A percentile compares a stretch with the other conserved stretches of the same genome.
Conservation (phyloP, 2,888 invertebrate species). For the Aphidius colemani region DNA sequence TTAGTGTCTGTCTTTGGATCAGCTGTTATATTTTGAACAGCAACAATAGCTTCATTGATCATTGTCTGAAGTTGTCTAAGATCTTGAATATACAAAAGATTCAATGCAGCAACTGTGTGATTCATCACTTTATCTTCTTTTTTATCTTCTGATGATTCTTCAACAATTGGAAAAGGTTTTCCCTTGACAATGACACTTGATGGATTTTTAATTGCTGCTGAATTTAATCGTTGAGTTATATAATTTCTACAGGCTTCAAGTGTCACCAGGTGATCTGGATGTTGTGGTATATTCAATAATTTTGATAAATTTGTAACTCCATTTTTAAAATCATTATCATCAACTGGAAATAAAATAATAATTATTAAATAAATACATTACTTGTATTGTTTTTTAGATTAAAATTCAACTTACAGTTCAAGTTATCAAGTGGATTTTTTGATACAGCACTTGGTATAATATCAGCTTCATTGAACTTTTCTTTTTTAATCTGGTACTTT, state of each 20-base stretch:
- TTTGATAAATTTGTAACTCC: conserved; percentile 82
- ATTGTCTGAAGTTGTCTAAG: conserved; percentile 85
- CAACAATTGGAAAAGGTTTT: conserved; percentile 72
- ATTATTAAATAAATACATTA: background rate
- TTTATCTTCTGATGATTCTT: conserved; percentile 71
- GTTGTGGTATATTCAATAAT: conserved; percentile 78
- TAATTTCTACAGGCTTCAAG: conserved; percentile 72
- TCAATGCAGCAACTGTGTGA: conserved; percentile 76
- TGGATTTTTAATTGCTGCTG: conserved; percentile 65
- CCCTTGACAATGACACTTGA: conserved; percentile 64
- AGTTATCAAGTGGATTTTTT: conserved; percentile 81
- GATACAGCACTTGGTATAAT: conserved; percentile 76
- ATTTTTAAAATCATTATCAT: conserved; percentile 78
- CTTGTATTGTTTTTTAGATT: conserved; percentile 1
- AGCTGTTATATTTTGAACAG: conserved; percentile 90
- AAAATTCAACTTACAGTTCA: conserved; percentile 74
- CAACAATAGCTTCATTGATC: conserved; percentile 93
- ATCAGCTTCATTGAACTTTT: conserved; percentile 62
- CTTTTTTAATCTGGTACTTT: conserved; percentile 72
- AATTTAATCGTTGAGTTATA: conserved; percentile 66
- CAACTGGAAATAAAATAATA: conserved; percentile 64
- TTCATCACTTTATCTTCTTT: conserved; percentile 70
- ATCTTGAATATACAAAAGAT: conserved; percentile 82
- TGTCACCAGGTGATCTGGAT: conserved; percentile 79
- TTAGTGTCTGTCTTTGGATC: conserved; percentile 96